phyloP scores from a whole-genome alignment of 2,888 invertebrate species.

The Drosophila borborema region DNA sequence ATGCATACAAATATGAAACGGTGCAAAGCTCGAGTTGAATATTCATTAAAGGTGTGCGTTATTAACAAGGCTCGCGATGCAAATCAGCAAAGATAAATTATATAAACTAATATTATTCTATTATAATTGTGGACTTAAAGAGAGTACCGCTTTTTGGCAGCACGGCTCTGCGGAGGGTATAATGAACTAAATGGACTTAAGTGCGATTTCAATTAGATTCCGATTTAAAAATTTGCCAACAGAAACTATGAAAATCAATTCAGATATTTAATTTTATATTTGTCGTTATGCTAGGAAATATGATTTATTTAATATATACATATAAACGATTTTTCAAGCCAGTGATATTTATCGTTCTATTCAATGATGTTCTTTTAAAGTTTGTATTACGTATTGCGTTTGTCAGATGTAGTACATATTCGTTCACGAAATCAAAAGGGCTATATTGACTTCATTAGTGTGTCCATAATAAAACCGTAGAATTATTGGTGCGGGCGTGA shows the following conservation, averaged over 20 bases:
- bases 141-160: not conserved
- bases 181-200: slow-evolving; percentile 9
- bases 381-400: not conserved
- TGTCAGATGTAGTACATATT: no score
- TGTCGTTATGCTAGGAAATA: not conserved
- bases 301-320: no score
- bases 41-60: slow-evolving; percentile 18
- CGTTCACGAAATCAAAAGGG: no score
- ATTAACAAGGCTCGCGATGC: slow-evolving; percentile 15
- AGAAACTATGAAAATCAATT: not conserved
- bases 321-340: slow-evolving; percentile 2
- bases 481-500: no score
- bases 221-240: not conserved
- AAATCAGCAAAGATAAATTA: slow-evolving; percentile 27
- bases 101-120: not conserved
- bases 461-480: no score
- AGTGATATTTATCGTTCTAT: not conserved
- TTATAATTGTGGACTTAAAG: not conserved
- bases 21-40: slow-evolving; percentile 29
- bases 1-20: slow-evolving; percentile 23
- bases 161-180: not conserved
- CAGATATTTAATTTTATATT: not conserved
- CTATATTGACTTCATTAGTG: no score
- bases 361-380: not conserved
- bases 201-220: slow-evolving; percentile 1